Conservation (phyloP, 2,113 vertebrate species). For the Puma concolor region DNA sequence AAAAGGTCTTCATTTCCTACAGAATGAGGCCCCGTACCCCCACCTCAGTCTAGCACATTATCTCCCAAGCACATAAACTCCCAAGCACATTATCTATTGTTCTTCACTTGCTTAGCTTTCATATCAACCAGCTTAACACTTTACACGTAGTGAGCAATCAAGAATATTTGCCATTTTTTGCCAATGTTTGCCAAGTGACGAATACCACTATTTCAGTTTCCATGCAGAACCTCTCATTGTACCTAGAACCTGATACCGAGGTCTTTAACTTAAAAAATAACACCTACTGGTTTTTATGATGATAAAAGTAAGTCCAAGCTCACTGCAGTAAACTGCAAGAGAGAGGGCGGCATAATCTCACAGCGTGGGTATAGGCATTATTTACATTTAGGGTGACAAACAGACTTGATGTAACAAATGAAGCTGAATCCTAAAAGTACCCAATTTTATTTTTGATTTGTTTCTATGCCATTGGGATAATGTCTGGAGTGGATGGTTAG, state of each 20-base stretch:
- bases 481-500: neutral
- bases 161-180: neutral
- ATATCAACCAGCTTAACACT: neutral
- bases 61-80: neutral
- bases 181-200: neutral
- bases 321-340: neutral
- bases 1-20: neutral
- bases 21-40: neutral
- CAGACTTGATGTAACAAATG: neutral
- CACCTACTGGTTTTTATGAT: neutral
- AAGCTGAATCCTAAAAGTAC: neutral
- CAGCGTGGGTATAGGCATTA: neutral
- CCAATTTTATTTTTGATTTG: neutral
- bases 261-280: conserved; percentile 9
- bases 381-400: neutral
- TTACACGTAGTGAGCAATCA: neutral
- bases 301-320: neutral
- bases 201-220: neutral
- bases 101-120: conserved; percentile 7
- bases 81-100: neutral
- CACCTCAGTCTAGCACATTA: neutral
- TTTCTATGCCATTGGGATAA: neutral
- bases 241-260: neutral
- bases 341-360: neutral
- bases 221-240: neutral